These are phyloP conservation scores for Neodiprion lecontei DNA, from an alignment of 1,140 invertebrate genomes.

Conservation along the genomic window DNA sequence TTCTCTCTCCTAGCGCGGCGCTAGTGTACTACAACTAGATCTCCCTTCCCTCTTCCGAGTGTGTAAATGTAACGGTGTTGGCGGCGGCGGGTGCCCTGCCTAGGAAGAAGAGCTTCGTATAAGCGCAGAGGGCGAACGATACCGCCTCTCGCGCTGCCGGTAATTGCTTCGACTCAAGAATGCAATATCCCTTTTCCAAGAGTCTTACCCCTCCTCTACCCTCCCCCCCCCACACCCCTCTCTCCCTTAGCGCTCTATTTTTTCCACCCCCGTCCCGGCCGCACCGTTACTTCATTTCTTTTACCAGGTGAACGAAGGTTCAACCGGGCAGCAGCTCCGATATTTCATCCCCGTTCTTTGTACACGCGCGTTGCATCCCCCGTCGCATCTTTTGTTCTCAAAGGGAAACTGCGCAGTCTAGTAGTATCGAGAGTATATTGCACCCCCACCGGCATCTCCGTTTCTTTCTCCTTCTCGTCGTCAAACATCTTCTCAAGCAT, in stretches of 20 bases:
- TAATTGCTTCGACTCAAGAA: constrained; percentile 47
- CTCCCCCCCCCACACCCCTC: constrained; percentile 20
- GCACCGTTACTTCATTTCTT: neutral
- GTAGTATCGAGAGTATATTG: no score
- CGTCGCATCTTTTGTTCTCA: neutral
- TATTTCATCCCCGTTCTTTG: neutral
- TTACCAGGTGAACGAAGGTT: neutral
- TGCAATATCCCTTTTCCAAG: constrained; percentile 44
- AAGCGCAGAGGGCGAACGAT: constrained; percentile 13
- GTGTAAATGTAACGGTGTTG: constrained; percentile 1
- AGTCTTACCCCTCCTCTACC: constrained; percentile 35
- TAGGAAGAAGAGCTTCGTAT: constrained; percentile 20
- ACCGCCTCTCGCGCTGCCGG: constrained; percentile 19
- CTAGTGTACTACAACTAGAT: constrained; percentile 14
- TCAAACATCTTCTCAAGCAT: no score
- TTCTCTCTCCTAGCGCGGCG: constrained; percentile 3
- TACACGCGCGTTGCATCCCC: neutral
- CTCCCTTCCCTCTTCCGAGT: neutral
- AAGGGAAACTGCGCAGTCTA: neutral
- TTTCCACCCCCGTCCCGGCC: neutral
- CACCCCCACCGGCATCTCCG: no score
- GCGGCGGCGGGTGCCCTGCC: neutral
- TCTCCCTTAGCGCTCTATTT: neutral
- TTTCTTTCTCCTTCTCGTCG: no score
- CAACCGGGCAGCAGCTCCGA: neutral